phyloP scores from a whole-genome alignment of 2,797 vertebrate genomes.

The Craterocephalus amniculus region DNA sequence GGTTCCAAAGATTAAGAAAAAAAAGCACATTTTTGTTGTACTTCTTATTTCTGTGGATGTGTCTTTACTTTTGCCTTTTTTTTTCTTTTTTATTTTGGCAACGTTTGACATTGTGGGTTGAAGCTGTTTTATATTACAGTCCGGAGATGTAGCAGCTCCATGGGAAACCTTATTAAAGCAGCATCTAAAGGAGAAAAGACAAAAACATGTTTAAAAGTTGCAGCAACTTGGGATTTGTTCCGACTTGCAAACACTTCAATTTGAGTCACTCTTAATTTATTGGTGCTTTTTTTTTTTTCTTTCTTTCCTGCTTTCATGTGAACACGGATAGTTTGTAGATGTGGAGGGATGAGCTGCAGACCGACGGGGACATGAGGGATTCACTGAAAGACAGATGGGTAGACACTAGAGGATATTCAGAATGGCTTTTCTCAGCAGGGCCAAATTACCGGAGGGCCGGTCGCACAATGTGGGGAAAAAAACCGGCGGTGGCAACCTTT shows the following conservation, averaged over 20 bases:
- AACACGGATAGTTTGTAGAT: conserved; percentile 2
- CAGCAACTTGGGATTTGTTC: conserved; percentile 11
- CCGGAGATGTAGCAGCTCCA: conserved; percentile 33
- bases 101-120: conserved; percentile 33
- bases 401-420: conserved; percentile 18
- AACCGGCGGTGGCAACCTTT: conserved; percentile 29
- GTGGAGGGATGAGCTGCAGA: conserved; percentile 51
- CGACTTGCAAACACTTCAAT: conserved; percentile 25
- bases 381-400: conserved; percentile 8
- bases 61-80: conserved; percentile 13
- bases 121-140: conserved; percentile 38
- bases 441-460: conserved; percentile 16
- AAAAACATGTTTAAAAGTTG: conserved; percentile 8
- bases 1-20: conserved; percentile 81
- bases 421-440: conserved; percentile 34
- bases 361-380: conserved; percentile 58
- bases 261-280: conserved; percentile 41
- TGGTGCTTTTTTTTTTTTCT: conserved; percentile 8
- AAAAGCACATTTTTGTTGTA: conserved; percentile 77
- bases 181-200: conserved; percentile 12
- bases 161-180: conserved; percentile 43
- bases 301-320: background rate
- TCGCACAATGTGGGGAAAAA: conserved; percentile 24
- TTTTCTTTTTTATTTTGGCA: conserved; percentile 44
- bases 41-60: conserved; percentile 61